Base-by-base conservation (phyloP, 2,797 vertebrate genomes). In the Sus cebifrons region DNA sequence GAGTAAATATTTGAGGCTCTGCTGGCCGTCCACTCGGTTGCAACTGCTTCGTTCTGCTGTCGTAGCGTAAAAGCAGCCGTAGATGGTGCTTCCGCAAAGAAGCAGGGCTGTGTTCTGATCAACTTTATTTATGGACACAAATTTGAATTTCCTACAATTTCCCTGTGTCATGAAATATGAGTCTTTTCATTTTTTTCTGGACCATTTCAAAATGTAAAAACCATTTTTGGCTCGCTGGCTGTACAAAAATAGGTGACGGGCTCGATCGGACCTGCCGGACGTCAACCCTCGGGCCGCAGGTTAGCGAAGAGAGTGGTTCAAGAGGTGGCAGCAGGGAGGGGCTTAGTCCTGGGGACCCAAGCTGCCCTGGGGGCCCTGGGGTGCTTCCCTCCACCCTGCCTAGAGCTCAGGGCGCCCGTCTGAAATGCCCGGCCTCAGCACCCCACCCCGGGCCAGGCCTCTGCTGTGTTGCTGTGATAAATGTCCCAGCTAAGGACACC, bases 151-250 rank as follows among this genome's bases (percentile, higher is more conserved):
- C 70, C 21, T 25, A 56, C 32, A 21, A 2, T 86, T 79, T 87
- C 40, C 77, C 20, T 25, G 62, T 91, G 60, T 81, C 52, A 23
- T 60, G 89, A 95, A 85, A 81, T 44, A 75, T 2, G 65, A n/a
- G 64, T 64, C 32, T 88, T 86, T 62, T 79, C 5, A 16, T 70
- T 78, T 77, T 58, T 56, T 90, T 56, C 21, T 56, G 16, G 60
- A 52, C 13, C 67, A 65, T 82, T 95, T 90, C 78, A 74, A 96
- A 92, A 82, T 44, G 36, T 32, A 77, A 75, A 95, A 88, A 20
- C 64, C 65, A 52, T 86, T 74, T 94, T 85, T 70, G 82, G 54
- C 67, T 87, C 49, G 2, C 54, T 83, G 84, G 20, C 44, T 44
- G 1, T 73, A 44, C n/a, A 71, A 70, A 87, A 92, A 16, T 58